Percentiles rank a stretch among this genome's conserved stretches.
These are phyloP conservation scores for Ceratina australensis DNA, from an alignment of 1,140 invertebrate species.

Conservation along the genomic window DNA sequence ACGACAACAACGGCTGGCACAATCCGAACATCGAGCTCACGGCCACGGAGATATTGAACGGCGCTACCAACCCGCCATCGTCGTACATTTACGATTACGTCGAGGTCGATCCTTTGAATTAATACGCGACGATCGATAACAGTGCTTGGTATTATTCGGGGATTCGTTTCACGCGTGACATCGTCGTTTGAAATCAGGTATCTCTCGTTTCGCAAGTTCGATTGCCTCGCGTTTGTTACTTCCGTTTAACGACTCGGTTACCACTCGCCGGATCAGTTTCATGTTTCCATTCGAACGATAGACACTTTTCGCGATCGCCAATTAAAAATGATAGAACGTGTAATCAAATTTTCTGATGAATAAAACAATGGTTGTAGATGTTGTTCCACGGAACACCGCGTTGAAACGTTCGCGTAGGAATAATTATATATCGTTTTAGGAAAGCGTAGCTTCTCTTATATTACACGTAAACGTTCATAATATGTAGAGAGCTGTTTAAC, in stretches of 20 bases:
- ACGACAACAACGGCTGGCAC: conserved; percentile 70
- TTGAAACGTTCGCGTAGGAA: conserved; percentile 31
- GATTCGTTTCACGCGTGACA: background rate
- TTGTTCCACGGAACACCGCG: conserved; percentile 12
- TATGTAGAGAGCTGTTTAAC: conserved; percentile 8
- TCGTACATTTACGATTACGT: conserved; percentile 77
- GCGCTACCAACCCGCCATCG: conserved; percentile 63
- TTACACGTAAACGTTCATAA: conserved; percentile 12
- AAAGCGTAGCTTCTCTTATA: conserved; percentile 21
- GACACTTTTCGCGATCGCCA: background rate
- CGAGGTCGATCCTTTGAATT: conserved; percentile 75
- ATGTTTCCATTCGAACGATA: background rate
- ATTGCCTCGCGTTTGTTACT: conserved; percentile 2
- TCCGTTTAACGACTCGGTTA: background rate
- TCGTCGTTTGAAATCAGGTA: background rate
- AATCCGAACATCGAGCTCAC: conserved; percentile 65
- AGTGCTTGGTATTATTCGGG: background rate
- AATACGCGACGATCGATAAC: conserved; percentile 31
- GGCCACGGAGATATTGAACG: conserved; percentile 60
- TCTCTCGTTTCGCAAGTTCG: background rate
- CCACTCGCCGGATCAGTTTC: background rate
- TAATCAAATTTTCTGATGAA: conserved; percentile 25
- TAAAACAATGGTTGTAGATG: conserved; percentile 13
- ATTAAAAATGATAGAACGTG: background rate
- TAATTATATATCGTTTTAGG: conserved; percentile 24